phyloP scores from a whole-genome alignment of 2,797 vertebrate genomes.

The Poecilia picta region DNA sequence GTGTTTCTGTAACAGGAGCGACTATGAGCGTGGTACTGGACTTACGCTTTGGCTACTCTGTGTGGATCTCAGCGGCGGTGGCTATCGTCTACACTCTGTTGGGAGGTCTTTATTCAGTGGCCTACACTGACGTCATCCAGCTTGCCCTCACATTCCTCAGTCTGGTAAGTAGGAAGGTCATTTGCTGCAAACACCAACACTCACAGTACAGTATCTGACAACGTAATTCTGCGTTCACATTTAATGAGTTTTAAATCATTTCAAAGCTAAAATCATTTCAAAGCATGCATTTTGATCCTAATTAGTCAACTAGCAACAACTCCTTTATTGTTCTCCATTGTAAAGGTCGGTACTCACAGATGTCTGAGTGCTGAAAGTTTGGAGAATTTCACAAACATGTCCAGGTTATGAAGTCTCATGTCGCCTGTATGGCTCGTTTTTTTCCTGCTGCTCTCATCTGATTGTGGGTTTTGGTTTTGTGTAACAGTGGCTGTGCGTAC shows the following conservation, averaged over 20 bases:
- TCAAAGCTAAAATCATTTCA: neutral
- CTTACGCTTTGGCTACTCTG: constrained; percentile 64
- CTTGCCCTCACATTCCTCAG: constrained; percentile 75
- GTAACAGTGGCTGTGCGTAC: constrained; percentile 72
- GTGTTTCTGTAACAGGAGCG: constrained; percentile 61
- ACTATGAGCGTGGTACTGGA: constrained; percentile 84
- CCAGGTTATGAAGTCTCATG: neutral
- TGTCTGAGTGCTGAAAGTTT: neutral
- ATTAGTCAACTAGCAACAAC: neutral
- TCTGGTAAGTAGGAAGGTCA: constrained; percentile 60
- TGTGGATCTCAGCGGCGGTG: constrained; percentile 73
- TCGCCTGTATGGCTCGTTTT: neutral
- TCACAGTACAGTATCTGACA: neutral
- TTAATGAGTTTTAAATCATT: neutral
- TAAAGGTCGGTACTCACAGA: neutral
- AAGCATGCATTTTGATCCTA: neutral
- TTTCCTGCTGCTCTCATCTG: neutral
- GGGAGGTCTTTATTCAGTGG: constrained; percentile 82
- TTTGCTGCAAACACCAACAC: neutral
- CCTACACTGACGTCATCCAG: constrained; percentile 80
- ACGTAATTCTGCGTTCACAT: neutral
- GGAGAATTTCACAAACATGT: neutral
- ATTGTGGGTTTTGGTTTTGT: constrained; percentile 1
- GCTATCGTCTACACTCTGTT: constrained; percentile 82
- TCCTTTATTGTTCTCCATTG: neutral